These are phyloP conservation scores for Scelioninae gen. 2 DNA, from an alignment of 2,888 invertebrate species.

Conservation along the genomic window DNA sequence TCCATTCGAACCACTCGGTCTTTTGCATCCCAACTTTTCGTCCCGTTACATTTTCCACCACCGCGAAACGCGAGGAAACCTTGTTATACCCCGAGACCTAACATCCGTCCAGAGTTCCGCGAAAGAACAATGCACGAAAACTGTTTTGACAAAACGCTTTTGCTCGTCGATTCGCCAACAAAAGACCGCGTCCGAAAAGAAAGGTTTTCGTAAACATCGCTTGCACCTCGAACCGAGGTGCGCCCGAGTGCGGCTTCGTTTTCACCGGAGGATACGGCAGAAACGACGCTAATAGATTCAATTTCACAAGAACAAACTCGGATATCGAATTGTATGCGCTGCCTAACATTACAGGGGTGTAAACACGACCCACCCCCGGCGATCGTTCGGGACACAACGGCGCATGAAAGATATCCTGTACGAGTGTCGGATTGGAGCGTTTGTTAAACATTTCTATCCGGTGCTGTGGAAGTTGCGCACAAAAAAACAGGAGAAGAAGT, in stretches of 20 bases:
- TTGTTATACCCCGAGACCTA: too few relatives aligned
- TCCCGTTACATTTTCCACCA: too few relatives aligned
- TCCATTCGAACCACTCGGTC: too few relatives aligned
- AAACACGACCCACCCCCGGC: conserved; percentile 63
- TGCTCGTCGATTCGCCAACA: conserved; percentile 6
- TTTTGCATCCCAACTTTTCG: too few relatives aligned
- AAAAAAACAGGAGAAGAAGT: conserved; percentile 34
- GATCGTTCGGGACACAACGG: conserved; percentile 40
- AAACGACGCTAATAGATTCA: conserved; percentile 62
- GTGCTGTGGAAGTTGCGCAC: conserved; percentile 35
- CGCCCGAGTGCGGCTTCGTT: conserved; percentile 40
- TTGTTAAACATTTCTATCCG: conserved; percentile 51
- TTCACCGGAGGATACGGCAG: conserved; percentile 34
- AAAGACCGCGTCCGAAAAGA: conserved; percentile 13
- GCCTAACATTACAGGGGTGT: conserved; percentile 65
- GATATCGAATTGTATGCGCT: conserved; percentile 60
- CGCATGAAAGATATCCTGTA: conserved; percentile 50
- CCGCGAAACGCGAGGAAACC: too few relatives aligned
- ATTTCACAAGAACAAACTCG: conserved; percentile 64
- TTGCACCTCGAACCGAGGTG: conserved; percentile 36
- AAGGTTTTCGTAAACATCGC: conserved; percentile 37
- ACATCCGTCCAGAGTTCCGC: too few relatives aligned
- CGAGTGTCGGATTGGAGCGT: conserved; percentile 62
- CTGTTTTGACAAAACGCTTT: conserved; percentile 28
- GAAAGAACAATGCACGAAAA: too few relatives aligned